phyloP scores from a whole-genome alignment of 2,797 vertebrate species.

The Epinephelus coioides region DNA sequence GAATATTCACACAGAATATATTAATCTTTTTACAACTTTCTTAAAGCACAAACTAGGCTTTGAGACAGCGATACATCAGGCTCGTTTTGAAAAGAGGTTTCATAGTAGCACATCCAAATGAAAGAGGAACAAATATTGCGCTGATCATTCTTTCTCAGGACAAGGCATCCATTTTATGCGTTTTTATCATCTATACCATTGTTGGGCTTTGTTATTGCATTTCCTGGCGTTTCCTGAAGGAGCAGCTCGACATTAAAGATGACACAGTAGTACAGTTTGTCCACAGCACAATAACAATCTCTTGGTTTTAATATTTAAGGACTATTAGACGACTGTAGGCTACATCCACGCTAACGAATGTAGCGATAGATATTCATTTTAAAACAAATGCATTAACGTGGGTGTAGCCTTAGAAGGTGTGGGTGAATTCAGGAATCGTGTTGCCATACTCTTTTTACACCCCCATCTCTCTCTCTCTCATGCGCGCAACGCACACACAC shows the following conservation, averaged over 20 bases:
- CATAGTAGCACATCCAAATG: neutral
- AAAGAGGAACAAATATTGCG: conserved; percentile 16
- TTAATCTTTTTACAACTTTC: conserved; percentile 17
- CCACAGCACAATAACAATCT: conserved; percentile 27
- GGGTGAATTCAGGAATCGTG: conserved; percentile 23
- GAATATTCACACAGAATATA: conserved; percentile 25
- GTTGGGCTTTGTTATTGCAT: conserved; percentile 30
- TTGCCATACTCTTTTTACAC: neutral
- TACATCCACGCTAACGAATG: no score
- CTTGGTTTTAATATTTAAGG: conserved; percentile 16
- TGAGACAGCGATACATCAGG: conserved; percentile 2
- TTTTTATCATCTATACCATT: neutral
- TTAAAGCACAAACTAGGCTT: conserved; percentile 22
- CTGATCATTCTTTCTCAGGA: conserved; percentile 22
- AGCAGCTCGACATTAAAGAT: conserved; percentile 30
- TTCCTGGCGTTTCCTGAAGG: conserved; percentile 24
- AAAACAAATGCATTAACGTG: no score
- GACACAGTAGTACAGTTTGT: conserved; percentile 8
- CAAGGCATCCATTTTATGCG: conserved; percentile 27
- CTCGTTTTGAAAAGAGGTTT: neutral
- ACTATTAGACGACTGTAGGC: neutral
- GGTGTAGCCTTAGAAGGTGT: neutral
- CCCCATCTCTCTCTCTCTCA: neutral
- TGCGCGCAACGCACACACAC: neutral
- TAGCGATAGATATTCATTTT: no score